A percentile compares a stretch with the other conserved stretches of the same genome.
Conservation (phyloP, 2,888 invertebrate species). For the Pasiphila rectangulata region DNA sequence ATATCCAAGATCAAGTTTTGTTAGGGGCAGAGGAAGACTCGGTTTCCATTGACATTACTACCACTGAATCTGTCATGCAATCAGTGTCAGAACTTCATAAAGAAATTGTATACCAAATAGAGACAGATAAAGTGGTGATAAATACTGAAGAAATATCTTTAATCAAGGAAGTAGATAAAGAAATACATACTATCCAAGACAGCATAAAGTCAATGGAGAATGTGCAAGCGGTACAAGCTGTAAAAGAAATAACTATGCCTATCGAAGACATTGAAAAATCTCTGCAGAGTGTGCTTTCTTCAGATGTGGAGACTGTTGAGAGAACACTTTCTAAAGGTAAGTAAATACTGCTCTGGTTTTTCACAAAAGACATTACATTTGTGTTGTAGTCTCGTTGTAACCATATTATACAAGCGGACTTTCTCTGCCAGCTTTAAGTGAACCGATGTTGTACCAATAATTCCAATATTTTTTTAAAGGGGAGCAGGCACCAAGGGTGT, state of each 20-base stretch:
- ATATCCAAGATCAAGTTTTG: constrained; percentile 57
- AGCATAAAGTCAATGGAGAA: constrained; percentile 56
- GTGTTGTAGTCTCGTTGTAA: no score
- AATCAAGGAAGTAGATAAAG: constrained; percentile 57
- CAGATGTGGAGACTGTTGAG: constrained; percentile 36
- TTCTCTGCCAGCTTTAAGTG: no score
- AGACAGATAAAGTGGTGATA: constrained; percentile 40
- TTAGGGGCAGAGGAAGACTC: constrained; percentile 52
- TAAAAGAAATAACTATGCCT: constrained; percentile 49
- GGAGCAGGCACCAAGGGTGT: no score
- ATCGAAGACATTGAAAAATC: constrained; percentile 56
- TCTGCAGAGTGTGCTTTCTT: constrained; percentile 43
- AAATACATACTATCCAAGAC: constrained; percentile 58
- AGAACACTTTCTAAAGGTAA: constrained; percentile 49
- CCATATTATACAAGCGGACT: no score
- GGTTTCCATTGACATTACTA: constrained; percentile 52
- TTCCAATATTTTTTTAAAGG: no score
- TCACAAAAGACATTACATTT: no score
- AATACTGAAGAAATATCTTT: constrained; percentile 50
- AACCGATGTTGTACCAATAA: no score
- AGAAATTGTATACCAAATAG: constrained; percentile 55
- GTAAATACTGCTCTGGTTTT: constrained; percentile 15
- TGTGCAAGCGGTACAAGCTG: constrained; percentile 35
- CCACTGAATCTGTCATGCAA: constrained; percentile 60
- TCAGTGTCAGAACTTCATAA: constrained; percentile 61